Conservation (phyloP, 1,140 invertebrate genomes). For the Aphaenogaster floridana region DNA sequence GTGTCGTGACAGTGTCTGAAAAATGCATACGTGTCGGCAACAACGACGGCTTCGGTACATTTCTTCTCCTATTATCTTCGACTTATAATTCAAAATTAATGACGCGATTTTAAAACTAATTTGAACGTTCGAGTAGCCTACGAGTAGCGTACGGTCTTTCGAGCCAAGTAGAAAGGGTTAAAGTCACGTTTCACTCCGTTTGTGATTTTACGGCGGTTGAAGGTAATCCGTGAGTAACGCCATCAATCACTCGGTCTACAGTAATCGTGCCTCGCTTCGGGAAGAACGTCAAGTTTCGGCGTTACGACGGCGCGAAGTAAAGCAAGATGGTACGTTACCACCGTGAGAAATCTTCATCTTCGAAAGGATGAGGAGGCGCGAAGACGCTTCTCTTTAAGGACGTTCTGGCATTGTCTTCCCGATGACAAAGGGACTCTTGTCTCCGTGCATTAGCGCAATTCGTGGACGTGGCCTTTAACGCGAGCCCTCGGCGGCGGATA, state of each 20-base stretch:
- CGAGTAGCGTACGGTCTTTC: background rate
- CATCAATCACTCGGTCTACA: constrained; percentile 20
- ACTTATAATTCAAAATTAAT: constrained; percentile 13
- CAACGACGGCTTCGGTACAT: background rate
- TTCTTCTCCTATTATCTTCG: background rate
- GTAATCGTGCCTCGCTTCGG: constrained; percentile 24
- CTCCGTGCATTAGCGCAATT: constrained; percentile 71
- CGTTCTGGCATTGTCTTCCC: constrained; percentile 59
- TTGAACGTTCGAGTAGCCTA: constrained; percentile 11
- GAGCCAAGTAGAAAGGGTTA: background rate
- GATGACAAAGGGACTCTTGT: constrained; percentile 72
- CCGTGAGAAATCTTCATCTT: constrained; percentile 66
- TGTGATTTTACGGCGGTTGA: constrained; percentile 20
- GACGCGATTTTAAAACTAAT: constrained; percentile 3
- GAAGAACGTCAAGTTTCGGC: constrained; percentile 23
- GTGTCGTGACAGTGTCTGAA: background rate
- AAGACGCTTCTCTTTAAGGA: constrained; percentile 34
- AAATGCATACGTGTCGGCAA: background rate
- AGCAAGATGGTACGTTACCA: constrained; percentile 20
- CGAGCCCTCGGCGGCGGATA: constrained; percentile 42
- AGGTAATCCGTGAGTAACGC: constrained; percentile 36
- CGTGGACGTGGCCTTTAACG: constrained; percentile 59
- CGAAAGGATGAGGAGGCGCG: constrained; percentile 8
- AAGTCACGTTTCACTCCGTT: constrained; percentile 30
- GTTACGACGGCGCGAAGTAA: constrained; percentile 35